Evolutionary conservation across 1,140 invertebrate genomes (phyloP).

Genomic region (Thalassaphorura encarpata): DNA sequence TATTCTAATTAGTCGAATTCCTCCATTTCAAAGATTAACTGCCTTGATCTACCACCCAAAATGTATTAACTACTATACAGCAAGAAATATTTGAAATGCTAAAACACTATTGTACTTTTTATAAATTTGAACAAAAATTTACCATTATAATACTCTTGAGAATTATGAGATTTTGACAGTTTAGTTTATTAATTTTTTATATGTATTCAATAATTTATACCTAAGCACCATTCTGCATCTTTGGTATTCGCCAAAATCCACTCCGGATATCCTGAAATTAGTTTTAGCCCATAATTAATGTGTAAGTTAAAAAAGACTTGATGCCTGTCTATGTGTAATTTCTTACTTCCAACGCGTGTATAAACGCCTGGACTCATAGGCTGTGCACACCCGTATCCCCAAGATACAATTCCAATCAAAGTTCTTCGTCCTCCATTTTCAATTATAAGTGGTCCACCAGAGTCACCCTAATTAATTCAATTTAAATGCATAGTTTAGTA

Average conservation of each 20-base stretch:
- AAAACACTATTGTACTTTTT: too few species aligned
- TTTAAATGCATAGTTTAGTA: background rate
- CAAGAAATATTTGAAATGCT: too few species aligned
- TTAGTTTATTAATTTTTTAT: too few species aligned
- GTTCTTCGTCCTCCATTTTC: conserved; percentile 2
- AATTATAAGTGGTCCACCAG: conserved; percentile 29
- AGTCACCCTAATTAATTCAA: conserved; percentile 22
- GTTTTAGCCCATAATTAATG: background rate
- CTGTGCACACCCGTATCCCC: conserved; percentile 5
- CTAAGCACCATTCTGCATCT: conserved; percentile 32
- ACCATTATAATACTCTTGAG: too few species aligned
- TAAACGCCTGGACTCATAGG: conserved; percentile 14
- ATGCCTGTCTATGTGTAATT: background rate
- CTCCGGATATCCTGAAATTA: conserved; percentile 24
- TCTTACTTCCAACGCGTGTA: conserved; percentile 11
- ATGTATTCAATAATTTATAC: too few species aligned
- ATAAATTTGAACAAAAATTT: too few species aligned
- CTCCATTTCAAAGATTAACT: too few species aligned
- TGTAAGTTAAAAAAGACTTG: background rate
- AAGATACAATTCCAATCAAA: conserved; percentile 7
- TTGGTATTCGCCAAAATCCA: conserved; percentile 36
- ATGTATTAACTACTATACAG: too few species aligned
- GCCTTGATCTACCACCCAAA: too few species aligned
- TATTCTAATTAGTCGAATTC: too few species aligned
- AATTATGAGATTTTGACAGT: too few species aligned